Base-by-base conservation (phyloP, 1,140 invertebrate genomes). In the Drosophila sulfurigaster region DNA sequence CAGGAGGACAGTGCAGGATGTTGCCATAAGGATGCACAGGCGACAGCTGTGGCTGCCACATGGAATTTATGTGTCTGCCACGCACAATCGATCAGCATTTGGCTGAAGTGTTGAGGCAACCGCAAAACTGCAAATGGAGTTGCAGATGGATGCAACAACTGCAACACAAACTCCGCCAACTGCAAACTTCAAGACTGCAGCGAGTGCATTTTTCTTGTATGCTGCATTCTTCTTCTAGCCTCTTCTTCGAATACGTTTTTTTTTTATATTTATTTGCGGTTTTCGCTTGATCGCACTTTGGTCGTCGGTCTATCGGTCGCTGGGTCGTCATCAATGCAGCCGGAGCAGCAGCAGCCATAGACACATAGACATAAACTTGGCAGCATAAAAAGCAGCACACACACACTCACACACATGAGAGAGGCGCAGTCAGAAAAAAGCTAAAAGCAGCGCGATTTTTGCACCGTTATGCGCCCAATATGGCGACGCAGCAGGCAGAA, bases 391-490 rank as follows among this genome's bases (percentile, higher is more conserved):
- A 78, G 32, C 11, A 46, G 49, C 54, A 60, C 48, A 78, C 41
- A 78, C 59, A 69, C 10, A 64, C 5, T 74, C 11, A 63, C 28
- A 54, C 16, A 43, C 45, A 74, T 13, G n/a, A 59, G 10, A 62
- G 15, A 54, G 35, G 13, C 11, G 32, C n/a, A 81, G 56, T 20
- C 45, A 78, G 20, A 57, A 25, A 75, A 51, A 41, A 43, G 58
- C 49, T 65, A 88, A 85, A 81, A 90, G 78, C 81, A 90, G 81
- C 85, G 85, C 85, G 85, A 89, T 89, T 89, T 83, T 89, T 78
- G 85, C 85, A 89, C 85, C 85, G 85, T 89, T 89, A 89, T 89
- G 81, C 78, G 87, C 85, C 85, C 85, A 89, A 89, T 89, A 89
- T 89, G 85, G 85, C 86, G 81, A 75, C 70, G 80, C 69, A 69